Evolutionary conservation across 2,113 vertebrate species (phyloP), one percentile per base, ranked within the genome.

Genomic region (Cisticola juncidis): DNA sequence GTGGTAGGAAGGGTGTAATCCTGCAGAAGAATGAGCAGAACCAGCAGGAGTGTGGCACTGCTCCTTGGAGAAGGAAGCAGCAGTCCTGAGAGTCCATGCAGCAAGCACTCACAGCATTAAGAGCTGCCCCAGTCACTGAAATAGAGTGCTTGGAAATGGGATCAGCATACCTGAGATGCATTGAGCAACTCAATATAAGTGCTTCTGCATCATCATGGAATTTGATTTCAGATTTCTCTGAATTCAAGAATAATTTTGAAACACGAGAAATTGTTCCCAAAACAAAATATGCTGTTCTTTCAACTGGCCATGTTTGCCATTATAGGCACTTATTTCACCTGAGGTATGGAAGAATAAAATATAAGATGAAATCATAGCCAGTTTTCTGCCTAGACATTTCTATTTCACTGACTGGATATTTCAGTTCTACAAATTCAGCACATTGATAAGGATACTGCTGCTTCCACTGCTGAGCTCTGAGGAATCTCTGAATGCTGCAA

Each of bases 211-310:
- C 35, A 50, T 35, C 12, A 50, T 21, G 47, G 24, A 74, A 90
- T 66, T 80, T 35, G 6, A 47, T 54, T 91, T 86, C 69, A 74
- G 47, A 88, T 77, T 50, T 58, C 29, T 80, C 42, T 54, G 38
- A 77, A 50, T 90, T 92, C 33, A 56, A 76, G 14, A 88, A 77
- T 28, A 64, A 83, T 86, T 90, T 68, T 92, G 62, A 88, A 92
- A 92, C 14, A n/a, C 61, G 23, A 86, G 25, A 79, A 13, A 57
- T 22, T 86, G 50, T 45, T 94, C 31, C 45, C 58, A 65, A 66
- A 79, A 6, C 26, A 90, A 95, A 88, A 42, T 29, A 50, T 6
- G 22, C 14, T 65, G n/a, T 50, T 92, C 54, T 77, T 92, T 76
- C 88, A 82, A 53, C 33, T 20, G 45, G 33, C n/a, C 36, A 3